Base-by-base conservation (phyloP, 2,797 vertebrate genomes). In the Staurois parvus region DNA sequence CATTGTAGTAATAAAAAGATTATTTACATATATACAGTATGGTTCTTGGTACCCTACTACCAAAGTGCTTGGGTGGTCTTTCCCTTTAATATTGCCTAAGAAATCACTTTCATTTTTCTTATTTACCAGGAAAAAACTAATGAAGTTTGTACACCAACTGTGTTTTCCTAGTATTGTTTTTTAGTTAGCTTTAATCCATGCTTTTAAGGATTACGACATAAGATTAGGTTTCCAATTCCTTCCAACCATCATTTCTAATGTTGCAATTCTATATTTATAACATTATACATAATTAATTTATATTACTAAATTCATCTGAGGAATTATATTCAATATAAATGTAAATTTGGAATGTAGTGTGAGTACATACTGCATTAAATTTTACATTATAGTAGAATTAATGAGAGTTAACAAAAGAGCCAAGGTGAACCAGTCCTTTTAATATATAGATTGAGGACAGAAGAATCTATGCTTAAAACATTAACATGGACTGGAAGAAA, bases 281-380 rank as follows among this genome's bases (percentile, higher is more conserved):
- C 24, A 64, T 75, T 83, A 75, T 83, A 83, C 52, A 83, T 75
- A 48, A 83, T 83, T 83, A 72, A 74, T 73, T 83, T 68, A 28
- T 66, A 62, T 74, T 64, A 73, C 40, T 19, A 66, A 75, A 72
- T 56, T 40, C 26, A 62, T 82, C 56, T 67, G 34, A 75, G 52
- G 40, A 72, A 82, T 73, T 64, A 73, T 72, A n/a, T 72, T 64
- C 74, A 40, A 72, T 72, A 73, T 83, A 83, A 74, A 83, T 83
- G 70, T 83, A 83, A 83, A 83, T 83, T 67, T 40, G 42, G 37
- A 64, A 67, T 75, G 45, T 42, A 82, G 6, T 67, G 26, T 75
- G 28, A 62, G 32, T 74, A 64, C 17, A 83, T 83, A 75, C 64
- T 45, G 19, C 40, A 52, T 83, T 66, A 21, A 37, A 66, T 82